These are phyloP conservation scores for Lophotriccus pileatus DNA, from an alignment of 2,797 vertebrate genomes.

Conservation along the genomic window DNA sequence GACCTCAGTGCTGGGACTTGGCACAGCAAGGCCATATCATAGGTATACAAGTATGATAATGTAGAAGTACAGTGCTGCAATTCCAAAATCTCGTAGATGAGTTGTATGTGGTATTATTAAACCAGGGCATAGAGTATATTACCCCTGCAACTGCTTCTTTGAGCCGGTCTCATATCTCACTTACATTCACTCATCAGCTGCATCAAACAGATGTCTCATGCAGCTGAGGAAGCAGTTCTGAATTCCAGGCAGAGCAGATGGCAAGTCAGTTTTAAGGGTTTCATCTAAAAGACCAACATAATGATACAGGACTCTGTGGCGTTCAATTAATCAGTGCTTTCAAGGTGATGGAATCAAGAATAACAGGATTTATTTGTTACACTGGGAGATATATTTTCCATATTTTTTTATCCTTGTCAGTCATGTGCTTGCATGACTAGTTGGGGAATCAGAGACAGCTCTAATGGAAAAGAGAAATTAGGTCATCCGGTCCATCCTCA, in stretches of 20 bases:
- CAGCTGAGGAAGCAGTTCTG: conserved; percentile 11
- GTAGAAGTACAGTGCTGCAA: background rate
- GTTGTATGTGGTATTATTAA: background rate
- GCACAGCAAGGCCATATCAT: background rate
- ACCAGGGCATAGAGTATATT: background rate
- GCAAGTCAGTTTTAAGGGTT: background rate
- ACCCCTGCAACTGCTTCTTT: background rate
- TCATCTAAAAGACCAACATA: background rate
- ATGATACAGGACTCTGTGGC: background rate
- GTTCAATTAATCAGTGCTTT: background rate
- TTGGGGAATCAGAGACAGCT: background rate
- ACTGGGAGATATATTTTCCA: background rate
- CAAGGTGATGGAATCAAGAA: background rate
- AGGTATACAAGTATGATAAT: background rate
- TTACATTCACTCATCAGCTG: background rate
- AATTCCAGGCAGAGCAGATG: background rate
- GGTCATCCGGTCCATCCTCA: conserved; percentile 51
- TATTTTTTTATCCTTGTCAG: background rate
- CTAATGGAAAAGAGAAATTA: conserved; percentile 60
- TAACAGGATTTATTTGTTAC: background rate
- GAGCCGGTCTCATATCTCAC: background rate
- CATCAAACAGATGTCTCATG: background rate
- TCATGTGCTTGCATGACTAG: conserved; percentile 35
- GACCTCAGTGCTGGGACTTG: background rate
- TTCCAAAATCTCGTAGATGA: background rate